phyloP scores from a whole-genome alignment of 2,888 invertebrate genomes.

The Eulithis testata region DNA sequence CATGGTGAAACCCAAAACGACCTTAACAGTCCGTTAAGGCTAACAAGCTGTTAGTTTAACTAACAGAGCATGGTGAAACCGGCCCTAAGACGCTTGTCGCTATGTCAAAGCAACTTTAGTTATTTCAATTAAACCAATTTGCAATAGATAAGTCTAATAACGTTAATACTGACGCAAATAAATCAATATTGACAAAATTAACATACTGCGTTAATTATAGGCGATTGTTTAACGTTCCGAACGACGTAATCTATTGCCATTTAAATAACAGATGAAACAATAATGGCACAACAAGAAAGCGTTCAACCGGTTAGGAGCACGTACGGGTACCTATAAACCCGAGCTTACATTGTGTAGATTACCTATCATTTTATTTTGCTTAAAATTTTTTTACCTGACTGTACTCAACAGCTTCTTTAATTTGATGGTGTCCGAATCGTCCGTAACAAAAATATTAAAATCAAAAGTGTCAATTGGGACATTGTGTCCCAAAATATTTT shows the following conservation, averaged over 20 bases:
- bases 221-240: slow-evolving; percentile 70
- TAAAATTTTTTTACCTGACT: too few species aligned
- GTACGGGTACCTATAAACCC: slow-evolving; percentile 39
- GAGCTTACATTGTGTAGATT: slow-evolving; percentile 16
- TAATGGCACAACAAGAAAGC: slow-evolving; percentile 76
- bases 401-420: too few species aligned
- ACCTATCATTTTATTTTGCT: background rate
- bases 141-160: slow-evolving; percentile 31
- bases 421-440: too few species aligned
- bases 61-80: too few species aligned
- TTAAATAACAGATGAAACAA: slow-evolving; percentile 82
- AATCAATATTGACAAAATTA: slow-evolving; percentile 72
- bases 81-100: too few species aligned
- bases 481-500: too few species aligned
- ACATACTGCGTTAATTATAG: slow-evolving; percentile 78
- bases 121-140: slow-evolving; percentile 34
- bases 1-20: too few species aligned
- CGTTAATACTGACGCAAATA: slow-evolving; percentile 45
- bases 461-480: too few species aligned
- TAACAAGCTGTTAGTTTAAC: too few species aligned
- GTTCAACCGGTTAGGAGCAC: slow-evolving; percentile 60
- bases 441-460: too few species aligned
- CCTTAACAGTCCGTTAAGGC: too few species aligned
- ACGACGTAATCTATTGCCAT: slow-evolving; percentile 76
- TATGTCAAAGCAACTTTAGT: background rate